phyloP scores from a whole-genome alignment of 2,113 vertebrate genomes.

The Beaufortia kweichowensis region DNA sequence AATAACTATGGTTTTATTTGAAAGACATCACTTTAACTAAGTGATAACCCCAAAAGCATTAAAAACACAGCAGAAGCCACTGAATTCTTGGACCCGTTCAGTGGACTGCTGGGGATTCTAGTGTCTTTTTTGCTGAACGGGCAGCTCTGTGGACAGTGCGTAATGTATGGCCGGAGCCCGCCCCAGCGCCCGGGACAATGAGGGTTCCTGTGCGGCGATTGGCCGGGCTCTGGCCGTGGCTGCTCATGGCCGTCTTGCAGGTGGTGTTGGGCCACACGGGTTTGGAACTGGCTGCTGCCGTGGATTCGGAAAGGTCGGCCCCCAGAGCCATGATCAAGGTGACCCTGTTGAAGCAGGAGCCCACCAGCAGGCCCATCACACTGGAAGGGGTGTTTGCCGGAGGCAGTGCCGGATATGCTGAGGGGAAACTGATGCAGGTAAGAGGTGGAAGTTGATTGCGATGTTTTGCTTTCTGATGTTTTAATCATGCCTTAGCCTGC shows the following conservation, averaged over 20 bases:
- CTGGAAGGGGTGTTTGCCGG: slow-evolving; percentile 91
- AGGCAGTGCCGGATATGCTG: slow-evolving; percentile 82
- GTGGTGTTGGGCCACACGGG: slow-evolving; percentile 82
- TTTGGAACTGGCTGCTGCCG: slow-evolving; percentile 77
- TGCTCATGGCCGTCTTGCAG: slow-evolving; percentile 91
- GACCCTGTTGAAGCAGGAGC: slow-evolving; percentile 85
- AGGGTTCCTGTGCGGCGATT: slow-evolving; percentile 89
- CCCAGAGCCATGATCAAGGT: slow-evolving; percentile 90
- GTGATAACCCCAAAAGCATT: not conserved
- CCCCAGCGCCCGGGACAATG: slow-evolving; percentile 92
- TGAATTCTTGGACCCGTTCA: not conserved
- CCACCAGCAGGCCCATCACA: slow-evolving; percentile 78
- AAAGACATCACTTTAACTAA: not conserved
- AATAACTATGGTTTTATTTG: not conserved
- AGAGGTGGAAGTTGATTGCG: slow-evolving; percentile 47
- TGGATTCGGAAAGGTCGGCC: slow-evolving; percentile 79
- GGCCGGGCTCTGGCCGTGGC: slow-evolving; percentile 97
- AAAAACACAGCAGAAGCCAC: not conserved
- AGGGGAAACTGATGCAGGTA: slow-evolving; percentile 96
- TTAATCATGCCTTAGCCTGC: not conserved
- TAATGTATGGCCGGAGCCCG: slow-evolving; percentile 87
- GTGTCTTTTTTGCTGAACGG: slow-evolving; percentile 19
- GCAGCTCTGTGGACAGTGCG: slow-evolving; percentile 75
- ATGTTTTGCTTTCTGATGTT: not conserved
- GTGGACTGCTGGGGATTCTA: not conserved